A percentile compares a stretch with the other conserved stretches of the same genome.
phyloP scores from a whole-genome alignment of 2,113 vertebrate genomes.

The Ifrita kowaldi region DNA sequence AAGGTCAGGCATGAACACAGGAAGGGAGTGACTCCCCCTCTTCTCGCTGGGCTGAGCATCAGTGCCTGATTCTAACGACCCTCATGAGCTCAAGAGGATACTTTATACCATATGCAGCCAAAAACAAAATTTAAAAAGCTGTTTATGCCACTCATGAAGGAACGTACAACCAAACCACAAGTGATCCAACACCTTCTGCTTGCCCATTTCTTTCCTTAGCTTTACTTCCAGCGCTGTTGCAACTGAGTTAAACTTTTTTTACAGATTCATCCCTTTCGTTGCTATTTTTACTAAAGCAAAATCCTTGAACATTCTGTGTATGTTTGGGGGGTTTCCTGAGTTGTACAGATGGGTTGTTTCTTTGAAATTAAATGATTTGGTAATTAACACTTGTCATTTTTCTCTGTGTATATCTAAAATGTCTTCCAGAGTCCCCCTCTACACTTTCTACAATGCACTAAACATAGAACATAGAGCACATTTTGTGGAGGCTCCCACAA shows the following conservation, averaged over 20 bases:
- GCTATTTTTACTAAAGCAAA: background rate
- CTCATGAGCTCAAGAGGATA: background rate
- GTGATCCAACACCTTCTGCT: background rate
- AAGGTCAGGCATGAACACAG: background rate
- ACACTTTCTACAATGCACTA: background rate
- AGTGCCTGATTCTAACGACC: background rate
- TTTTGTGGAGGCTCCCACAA: background rate
- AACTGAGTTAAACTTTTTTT: background rate
- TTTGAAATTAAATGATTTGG: background rate
- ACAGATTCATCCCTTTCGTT: background rate
- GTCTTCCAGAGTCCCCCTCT: background rate
- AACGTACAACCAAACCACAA: fast-evolving
- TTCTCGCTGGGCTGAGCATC: background rate
- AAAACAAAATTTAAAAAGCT: background rate
- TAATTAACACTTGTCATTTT: background rate
- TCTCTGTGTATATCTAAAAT: background rate
- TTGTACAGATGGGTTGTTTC: background rate
- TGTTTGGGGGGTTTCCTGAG: background rate
- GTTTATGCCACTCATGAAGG: background rate
- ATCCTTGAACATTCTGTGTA: background rate
- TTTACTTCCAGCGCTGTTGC: background rate
- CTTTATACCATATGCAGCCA: fast-evolving
- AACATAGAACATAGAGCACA: background rate
- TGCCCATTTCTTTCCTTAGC: background rate
- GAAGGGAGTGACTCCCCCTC: background rate